phyloP scores from a whole-genome alignment of 2,797 vertebrate genomes.

The Clarias fuscus region DNA sequence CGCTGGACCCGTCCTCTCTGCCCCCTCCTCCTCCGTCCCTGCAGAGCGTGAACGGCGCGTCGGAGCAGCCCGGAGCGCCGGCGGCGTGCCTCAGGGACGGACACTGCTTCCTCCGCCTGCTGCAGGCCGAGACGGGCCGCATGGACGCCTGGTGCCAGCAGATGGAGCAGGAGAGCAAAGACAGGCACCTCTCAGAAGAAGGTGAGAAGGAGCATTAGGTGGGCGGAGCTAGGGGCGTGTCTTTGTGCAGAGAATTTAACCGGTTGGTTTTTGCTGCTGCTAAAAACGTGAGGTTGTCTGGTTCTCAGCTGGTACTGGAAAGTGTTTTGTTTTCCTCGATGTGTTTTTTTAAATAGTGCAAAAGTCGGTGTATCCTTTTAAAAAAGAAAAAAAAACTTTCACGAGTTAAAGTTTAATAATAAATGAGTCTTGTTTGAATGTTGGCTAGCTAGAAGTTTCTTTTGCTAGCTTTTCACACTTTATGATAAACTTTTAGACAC shows the following conservation, averaged over 20 bases:
- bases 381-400: no score
- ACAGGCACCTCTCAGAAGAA: slow-evolving; percentile 88
- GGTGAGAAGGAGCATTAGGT: slow-evolving; percentile 72
- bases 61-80: slow-evolving; percentile 85
- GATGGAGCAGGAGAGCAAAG: slow-evolving; percentile 91
- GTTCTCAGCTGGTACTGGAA: no score
- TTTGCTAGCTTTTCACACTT: not conserved
- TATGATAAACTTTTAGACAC: not conserved
- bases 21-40: slow-evolving; percentile 91
- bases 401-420: no score
- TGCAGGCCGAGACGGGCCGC: slow-evolving; percentile 94
- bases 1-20: slow-evolving; percentile 94
- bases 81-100: slow-evolving; percentile 93
- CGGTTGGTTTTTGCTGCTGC: not conserved
- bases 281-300: not conserved
- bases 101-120: slow-evolving; percentile 96
- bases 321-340: not conserved
- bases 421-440: not conserved
- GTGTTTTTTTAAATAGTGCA: no score
- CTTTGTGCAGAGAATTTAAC: not conserved
- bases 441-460: not conserved
- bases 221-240: not conserved
- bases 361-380: no score
- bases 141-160: slow-evolving; percentile 99
- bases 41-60: slow-evolving; percentile 79